Evolutionary conservation across 1,140 invertebrate species (phyloP).

Genomic region (Neelides sp.): DNA sequence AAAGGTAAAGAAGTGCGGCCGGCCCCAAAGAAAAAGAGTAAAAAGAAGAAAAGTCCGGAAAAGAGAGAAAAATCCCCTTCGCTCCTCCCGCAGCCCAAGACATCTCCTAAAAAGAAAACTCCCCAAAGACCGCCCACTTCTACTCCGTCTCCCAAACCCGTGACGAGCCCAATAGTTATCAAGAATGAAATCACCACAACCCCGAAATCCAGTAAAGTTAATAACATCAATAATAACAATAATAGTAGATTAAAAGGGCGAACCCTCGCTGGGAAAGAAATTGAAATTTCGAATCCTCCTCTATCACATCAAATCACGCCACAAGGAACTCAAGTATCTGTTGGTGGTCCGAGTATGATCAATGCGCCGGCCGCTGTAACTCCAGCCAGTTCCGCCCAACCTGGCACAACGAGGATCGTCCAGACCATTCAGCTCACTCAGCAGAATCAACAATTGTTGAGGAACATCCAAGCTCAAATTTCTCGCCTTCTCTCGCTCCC

Average conservation of each 20-base stretch:
- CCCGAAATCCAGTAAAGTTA: not conserved
- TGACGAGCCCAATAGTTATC: no score
- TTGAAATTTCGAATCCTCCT: not conserved
- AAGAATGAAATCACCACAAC: not conserved
- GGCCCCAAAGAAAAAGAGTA: no score
- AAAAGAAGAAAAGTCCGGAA: no score
- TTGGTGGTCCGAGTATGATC: not conserved
- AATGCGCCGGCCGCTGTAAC: not conserved
- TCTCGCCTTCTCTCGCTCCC: constrained; percentile 17
- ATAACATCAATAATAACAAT: constrained; percentile 5
- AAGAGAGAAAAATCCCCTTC: no score
- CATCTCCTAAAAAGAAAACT: no score
- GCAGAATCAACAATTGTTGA: constrained; percentile 26
- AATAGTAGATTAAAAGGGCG: constrained; percentile 5
- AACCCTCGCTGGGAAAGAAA: not conserved
- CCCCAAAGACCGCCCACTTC: no score
- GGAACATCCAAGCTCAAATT: constrained; percentile 29
- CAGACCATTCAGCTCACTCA: constrained; percentile 28
- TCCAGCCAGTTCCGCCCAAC: not conserved
- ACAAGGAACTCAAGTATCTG: not conserved
- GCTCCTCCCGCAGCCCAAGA: no score
- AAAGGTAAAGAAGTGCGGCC: no score
- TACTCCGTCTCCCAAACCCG: no score
- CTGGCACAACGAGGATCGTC: constrained; percentile 15
- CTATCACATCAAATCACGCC: not conserved